Evolutionary conservation across 2,113 vertebrate genomes (phyloP).

Genomic region (Scartelaos histophorus): DNA sequence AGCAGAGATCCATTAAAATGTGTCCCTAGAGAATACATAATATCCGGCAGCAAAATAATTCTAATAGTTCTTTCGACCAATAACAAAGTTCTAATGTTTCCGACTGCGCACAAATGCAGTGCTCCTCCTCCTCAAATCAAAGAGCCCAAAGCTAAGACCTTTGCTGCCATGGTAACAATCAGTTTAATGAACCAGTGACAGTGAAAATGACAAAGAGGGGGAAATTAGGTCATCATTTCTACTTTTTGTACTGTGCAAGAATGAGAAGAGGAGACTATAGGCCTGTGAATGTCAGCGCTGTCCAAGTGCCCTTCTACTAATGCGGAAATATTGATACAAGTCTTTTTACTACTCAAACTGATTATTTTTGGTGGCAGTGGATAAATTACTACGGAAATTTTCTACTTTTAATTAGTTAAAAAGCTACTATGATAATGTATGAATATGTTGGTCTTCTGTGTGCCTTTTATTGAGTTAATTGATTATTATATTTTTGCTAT

Average conservation of each 20-base stretch:
- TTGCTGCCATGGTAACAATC: constrained; percentile 15
- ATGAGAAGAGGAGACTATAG: constrained; percentile 4
- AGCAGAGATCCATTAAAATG: not conserved
- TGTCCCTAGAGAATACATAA: not conserved
- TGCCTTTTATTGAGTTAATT: no score
- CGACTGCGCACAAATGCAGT: not conserved
- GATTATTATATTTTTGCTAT: no score
- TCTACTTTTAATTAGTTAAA: not conserved
- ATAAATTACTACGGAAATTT: not conserved
- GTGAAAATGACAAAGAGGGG: constrained; percentile 11
- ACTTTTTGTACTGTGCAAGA: constrained; percentile 5
- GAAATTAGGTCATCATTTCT: constrained; percentile 13
- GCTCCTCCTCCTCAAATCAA: constrained; percentile 1
- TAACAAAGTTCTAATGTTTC: constrained; percentile 4
- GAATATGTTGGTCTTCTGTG: no score
- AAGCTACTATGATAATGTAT: not conserved
- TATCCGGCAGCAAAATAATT: not conserved
- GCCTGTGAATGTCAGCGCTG: constrained; percentile 4
- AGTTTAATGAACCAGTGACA: constrained; percentile 10
- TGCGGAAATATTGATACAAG: not conserved
- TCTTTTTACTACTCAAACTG: not conserved
- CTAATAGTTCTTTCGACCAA: not conserved
- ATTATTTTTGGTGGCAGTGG: not conserved
- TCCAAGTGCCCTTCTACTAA: constrained; percentile 11
- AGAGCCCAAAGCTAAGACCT: constrained; percentile 8